These are phyloP conservation scores for Gymnothorax reevesii DNA, from an alignment of 2,797 vertebrate genomes.

Conservation along the genomic window DNA sequence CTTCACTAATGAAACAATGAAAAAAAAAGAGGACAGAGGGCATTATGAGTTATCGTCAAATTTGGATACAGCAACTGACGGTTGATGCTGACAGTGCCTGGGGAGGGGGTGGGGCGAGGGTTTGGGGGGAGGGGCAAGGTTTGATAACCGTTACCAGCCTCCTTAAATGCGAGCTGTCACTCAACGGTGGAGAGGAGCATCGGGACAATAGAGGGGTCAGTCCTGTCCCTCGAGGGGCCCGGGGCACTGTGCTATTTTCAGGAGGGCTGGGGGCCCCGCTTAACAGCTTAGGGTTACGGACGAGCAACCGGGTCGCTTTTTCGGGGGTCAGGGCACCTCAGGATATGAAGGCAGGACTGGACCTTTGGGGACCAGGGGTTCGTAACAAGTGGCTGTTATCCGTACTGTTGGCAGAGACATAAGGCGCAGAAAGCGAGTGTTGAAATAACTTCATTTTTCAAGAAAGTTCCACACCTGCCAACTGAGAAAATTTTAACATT, in stretches of 20 bases:
- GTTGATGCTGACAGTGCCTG: neutral
- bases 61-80: neutral
- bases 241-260: neutral
- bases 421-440: neutral
- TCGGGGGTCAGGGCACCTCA: slow-evolving; percentile 26
- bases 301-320: neutral
- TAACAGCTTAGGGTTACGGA: slow-evolving; percentile 24
- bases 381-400: neutral
- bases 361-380: neutral
- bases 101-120: neutral
- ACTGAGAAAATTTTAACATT: neutral
- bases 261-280: neutral
- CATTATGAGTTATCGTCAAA: neutral
- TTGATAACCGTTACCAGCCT: neutral
- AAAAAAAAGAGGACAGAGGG: neutral
- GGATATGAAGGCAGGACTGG: neutral
- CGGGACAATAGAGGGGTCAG: slow-evolving; percentile 17
- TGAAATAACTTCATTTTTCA: neutral
- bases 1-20: neutral
- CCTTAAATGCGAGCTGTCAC: slow-evolving; percentile 16
- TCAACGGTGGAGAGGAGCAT: neutral
- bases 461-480: too few relatives aligned
- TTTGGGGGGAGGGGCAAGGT: neutral
- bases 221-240: neutral
- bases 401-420: neutral